phyloP scores from a whole-genome alignment of 2,797 vertebrate genomes.

The Melanotaenia nigrans region DNA sequence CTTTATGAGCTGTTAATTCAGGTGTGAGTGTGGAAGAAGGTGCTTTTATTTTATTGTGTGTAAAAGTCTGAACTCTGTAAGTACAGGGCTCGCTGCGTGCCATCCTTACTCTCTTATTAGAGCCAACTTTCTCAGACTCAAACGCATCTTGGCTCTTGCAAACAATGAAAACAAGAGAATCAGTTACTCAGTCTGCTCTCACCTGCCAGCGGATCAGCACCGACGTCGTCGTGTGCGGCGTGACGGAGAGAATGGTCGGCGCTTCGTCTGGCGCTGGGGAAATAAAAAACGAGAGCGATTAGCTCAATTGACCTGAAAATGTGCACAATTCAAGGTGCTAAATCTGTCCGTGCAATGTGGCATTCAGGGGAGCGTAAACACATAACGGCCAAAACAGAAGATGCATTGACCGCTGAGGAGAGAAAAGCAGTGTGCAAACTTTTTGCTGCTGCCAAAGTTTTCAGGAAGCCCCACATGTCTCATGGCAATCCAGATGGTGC shows the following conservation, averaged over 20 bases:
- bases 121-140: slow-evolving; percentile 27
- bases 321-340: slow-evolving; percentile 33
- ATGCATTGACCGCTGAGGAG: background rate
- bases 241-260: slow-evolving; percentile 91
- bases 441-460: slow-evolving; percentile 32
- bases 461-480: slow-evolving; percentile 31
- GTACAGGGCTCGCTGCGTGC: slow-evolving; percentile 22
- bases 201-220: slow-evolving; percentile 98
- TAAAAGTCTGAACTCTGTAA: slow-evolving; percentile 27
- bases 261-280: slow-evolving; percentile 83
- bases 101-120: slow-evolving; percentile 39
- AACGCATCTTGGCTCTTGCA: slow-evolving; percentile 11
- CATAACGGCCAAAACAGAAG: slow-evolving; percentile 23
- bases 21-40: slow-evolving; percentile 49
- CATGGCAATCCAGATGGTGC: slow-evolving; percentile 50
- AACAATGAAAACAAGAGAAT: slow-evolving; percentile 32
- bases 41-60: slow-evolving; percentile 37
- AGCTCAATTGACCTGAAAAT: slow-evolving; percentile 68
- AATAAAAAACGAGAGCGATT: slow-evolving; percentile 56
- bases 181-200: slow-evolving; percentile 1
- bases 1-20: slow-evolving; percentile 70
- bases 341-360: slow-evolving; percentile 44
- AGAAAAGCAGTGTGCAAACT: slow-evolving; percentile 1
- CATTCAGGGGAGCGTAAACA: slow-evolving; percentile 64
- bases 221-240: slow-evolving; percentile 93